phyloP scores from a whole-genome alignment of 2,113 vertebrate genomes.

The Euleptes europaea region DNA sequence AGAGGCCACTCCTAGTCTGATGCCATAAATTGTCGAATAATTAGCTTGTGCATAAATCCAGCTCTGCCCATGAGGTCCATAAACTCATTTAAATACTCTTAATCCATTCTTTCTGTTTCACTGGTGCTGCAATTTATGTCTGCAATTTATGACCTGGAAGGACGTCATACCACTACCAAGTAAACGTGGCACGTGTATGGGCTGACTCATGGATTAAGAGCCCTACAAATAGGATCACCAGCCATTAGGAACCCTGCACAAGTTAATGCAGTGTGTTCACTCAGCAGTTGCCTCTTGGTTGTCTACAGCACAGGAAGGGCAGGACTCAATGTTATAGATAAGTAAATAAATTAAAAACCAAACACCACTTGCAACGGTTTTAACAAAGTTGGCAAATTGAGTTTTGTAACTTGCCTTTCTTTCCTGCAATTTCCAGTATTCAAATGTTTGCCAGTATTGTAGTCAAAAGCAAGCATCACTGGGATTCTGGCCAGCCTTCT shows the following conservation, averaged over 20 bases:
- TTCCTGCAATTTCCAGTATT: constrained; percentile 1
- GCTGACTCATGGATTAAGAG: background rate
- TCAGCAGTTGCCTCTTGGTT: background rate
- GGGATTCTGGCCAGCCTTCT: constrained; percentile 16
- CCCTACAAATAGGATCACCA: background rate
- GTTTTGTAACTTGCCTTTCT: constrained; percentile 22
- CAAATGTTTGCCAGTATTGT: constrained; percentile 7
- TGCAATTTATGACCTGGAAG: background rate
- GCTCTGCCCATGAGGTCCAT: background rate
- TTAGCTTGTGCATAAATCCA: no score
- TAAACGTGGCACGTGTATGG: background rate
- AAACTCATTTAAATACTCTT: no score
- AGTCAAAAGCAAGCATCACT: constrained; percentile 15
- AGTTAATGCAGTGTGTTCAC: background rate
- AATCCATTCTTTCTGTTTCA: background rate
- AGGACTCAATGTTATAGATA: background rate
- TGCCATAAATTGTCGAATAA: no score
- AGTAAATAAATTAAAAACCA: background rate
- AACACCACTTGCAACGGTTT: constrained; percentile 3
- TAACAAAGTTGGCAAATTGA: background rate
- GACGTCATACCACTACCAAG: no score
- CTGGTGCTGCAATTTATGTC: background rate
- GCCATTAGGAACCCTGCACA: background rate
- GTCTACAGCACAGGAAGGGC: background rate
- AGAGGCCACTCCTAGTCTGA: no score